These are phyloP conservation scores for Odocoileus virginianus DNA, from an alignment of 2,113 vertebrate species.

Conservation along the genomic window DNA sequence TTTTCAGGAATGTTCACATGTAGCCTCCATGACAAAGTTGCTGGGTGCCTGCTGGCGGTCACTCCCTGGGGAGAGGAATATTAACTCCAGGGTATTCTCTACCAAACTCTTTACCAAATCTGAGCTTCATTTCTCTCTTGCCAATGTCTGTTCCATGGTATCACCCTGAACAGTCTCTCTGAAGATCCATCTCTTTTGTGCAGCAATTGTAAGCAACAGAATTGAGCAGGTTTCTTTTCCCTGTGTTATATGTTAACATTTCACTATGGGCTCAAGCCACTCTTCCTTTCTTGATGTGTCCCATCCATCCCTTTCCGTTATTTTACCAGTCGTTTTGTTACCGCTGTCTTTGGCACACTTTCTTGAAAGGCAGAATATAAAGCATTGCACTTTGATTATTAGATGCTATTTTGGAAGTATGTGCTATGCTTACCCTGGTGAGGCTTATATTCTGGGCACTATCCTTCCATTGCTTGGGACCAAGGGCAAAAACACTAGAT, in stretches of 20 bases:
- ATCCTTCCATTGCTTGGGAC: not conserved
- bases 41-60: rapidly evolving
- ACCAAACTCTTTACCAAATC: not conserved
- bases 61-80: not conserved
- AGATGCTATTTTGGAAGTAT: not conserved
- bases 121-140: not conserved
- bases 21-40: rapidly evolving
- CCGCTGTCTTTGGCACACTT: not conserved
- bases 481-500: not conserved
- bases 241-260: not conserved
- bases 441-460: not conserved
- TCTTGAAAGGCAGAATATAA: not conserved
- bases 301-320: not conserved
- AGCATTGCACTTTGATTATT: not conserved
- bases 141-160: not conserved
- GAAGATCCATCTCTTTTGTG: not conserved
- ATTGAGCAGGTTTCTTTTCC: not conserved
- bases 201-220: not conserved
- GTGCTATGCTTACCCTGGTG: not conserved
- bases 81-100: not conserved
- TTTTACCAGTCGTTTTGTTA: not conserved
- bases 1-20: not conserved
- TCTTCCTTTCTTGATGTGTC: not conserved
- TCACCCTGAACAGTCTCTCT: not conserved
- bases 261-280: not conserved